A percentile compares a stretch with the other conserved stretches of the same genome.
These are phyloP conservation scores for Pollenia amentaria DNA, from an alignment of 2,888 invertebrate species.

Conservation along the genomic window DNA sequence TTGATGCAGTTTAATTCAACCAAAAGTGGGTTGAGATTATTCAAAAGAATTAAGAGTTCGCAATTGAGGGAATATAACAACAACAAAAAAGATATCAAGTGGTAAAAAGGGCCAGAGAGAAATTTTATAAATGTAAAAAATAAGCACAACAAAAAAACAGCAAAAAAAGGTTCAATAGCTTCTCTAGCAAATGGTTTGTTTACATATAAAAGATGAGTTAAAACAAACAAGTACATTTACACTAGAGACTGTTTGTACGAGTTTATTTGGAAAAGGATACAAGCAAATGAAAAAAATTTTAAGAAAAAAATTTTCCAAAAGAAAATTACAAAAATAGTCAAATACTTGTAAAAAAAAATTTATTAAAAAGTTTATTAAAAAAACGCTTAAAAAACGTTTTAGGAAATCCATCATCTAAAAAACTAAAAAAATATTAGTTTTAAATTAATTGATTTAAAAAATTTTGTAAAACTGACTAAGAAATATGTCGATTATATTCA, in stretches of 20 bases:
- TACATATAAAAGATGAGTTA: background rate
- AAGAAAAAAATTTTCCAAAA: background rate
- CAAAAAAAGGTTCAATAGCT: conserved; percentile 48
- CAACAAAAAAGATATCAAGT: background rate
- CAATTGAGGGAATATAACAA: conserved; percentile 8
- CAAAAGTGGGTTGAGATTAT: conserved; percentile 42
- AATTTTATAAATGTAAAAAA: conserved; percentile 1
- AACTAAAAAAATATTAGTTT: no score
- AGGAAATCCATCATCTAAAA: no score
- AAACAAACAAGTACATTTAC: background rate
- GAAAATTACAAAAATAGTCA: no score
- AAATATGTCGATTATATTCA: no score
- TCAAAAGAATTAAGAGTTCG: conserved; percentile 39
- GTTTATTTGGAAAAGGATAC: background rate
- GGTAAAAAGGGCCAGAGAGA: background rate
- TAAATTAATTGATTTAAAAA: no score
- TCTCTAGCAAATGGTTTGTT: background rate
- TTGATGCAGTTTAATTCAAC: conserved; percentile 38
- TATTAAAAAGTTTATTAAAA: no score
- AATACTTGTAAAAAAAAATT: no score
- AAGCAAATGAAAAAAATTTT: background rate
- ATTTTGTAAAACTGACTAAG: no score
- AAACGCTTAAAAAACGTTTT: no score
- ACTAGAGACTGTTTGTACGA: background rate
- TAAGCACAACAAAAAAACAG: conserved; percentile 2